phyloP scores from a whole-genome alignment of 2,113 vertebrate species.

The Emydocephalus ijimae region DNA sequence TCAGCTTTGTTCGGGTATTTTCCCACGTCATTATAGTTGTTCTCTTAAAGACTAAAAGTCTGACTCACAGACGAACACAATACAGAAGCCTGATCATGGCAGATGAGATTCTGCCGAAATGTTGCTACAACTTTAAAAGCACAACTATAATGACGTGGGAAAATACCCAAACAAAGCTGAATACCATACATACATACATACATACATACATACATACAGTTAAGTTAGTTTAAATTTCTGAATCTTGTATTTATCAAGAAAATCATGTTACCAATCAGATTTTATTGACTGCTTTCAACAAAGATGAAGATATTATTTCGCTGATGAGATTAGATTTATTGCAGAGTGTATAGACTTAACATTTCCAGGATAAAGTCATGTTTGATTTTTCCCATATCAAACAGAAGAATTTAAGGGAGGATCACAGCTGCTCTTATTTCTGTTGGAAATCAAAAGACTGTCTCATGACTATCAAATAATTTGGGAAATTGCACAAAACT shows the following conservation, averaged over 20 bases:
- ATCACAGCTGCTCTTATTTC: not conserved
- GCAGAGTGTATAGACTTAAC: not conserved
- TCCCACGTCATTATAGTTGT: no score
- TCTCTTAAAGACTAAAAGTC: no score
- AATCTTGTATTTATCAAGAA: not conserved
- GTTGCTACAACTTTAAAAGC: no score
- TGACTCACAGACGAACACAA: no score
- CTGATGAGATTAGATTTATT: not conserved
- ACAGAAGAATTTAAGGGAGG: not conserved
- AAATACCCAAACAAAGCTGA: no score
- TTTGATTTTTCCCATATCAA: conserved; percentile 9
- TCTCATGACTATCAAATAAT: not conserved
- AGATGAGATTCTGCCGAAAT: no score
- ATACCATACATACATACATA: no score
- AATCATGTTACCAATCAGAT: not conserved
- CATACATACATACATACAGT: no score
- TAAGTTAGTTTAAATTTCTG: not conserved
- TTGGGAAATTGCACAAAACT: conserved; percentile 12
- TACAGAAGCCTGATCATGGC: no score
- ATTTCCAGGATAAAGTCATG: not conserved
- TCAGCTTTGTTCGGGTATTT: no score
- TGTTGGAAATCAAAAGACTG: not conserved
- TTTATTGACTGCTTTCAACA: not conserved
- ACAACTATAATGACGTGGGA: no score
- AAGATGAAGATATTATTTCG: not conserved